Conservation (phyloP, 1,140 invertebrate genomes). For the Cydia strobilella region DNA sequence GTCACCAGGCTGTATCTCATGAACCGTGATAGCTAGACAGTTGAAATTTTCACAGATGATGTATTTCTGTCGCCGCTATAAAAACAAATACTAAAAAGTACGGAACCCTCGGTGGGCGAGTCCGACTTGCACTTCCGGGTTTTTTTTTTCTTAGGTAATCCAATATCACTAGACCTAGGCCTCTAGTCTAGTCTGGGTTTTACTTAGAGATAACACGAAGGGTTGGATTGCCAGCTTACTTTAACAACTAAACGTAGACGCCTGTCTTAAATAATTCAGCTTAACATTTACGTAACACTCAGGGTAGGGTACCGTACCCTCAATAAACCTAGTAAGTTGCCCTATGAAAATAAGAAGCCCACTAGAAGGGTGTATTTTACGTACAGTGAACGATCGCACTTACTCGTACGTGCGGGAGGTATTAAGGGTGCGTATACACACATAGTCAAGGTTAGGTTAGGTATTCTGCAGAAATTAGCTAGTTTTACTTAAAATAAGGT, state of each 20-base stretch:
- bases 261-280: constrained; percentile 8
- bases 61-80: too few relatives aligned
- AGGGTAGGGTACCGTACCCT: not conserved
- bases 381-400: constrained; percentile 3
- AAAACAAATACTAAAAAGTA: too few relatives aligned
- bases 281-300: constrained; percentile 21
- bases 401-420: not conserved
- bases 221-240: constrained; percentile 5
- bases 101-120: too few relatives aligned
- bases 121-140: too few relatives aligned
- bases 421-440: not conserved
- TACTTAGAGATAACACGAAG: constrained; percentile 9
- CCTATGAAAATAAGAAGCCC: constrained; percentile 29
- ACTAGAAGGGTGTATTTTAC: not conserved
- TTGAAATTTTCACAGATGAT: too few relatives aligned
- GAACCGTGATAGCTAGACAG: too few relatives aligned
- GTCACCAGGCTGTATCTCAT: too few relatives aligned
- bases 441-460: too few relatives aligned
- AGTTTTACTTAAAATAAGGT: too few relatives aligned
- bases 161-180: not conserved
- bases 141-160: not conserved
- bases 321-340: constrained; percentile 3
- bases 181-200: not conserved
- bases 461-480: too few relatives aligned
- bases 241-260: not conserved